A percentile compares a stretch with the other conserved stretches of the same genome.
Conservation (phyloP, 2,113 vertebrate genomes). For the Leptobrachium leishanense region DNA sequence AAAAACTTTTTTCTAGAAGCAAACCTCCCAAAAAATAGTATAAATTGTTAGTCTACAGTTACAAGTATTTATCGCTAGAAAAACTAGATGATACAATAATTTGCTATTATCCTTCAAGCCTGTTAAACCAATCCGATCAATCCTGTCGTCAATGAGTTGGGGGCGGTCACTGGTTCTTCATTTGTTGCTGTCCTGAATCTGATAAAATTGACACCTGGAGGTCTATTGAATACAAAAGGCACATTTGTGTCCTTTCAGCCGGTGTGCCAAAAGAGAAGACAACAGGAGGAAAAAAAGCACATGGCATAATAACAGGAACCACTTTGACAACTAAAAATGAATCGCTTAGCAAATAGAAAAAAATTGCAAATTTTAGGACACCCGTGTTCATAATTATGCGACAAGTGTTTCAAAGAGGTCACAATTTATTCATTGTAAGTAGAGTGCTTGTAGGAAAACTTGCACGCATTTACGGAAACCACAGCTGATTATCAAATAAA, state of each 20-base stretch:
- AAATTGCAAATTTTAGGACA: background rate
- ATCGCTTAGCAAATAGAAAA: background rate
- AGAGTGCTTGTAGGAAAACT: no score
- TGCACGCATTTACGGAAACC: no score
- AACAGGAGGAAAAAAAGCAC: background rate
- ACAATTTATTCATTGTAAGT: no score
- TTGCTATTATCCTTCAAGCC: background rate
- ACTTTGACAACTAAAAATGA: background rate
- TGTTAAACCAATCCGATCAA: background rate
- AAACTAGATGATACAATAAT: no score
- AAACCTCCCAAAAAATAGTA: no score
- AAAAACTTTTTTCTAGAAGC: no score
- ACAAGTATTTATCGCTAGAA: no score
- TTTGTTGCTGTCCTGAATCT: conserved; percentile 23
- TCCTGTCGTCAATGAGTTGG: conserved; percentile 11
- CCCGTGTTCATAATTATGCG: no score
- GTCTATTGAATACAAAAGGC: conserved; percentile 25
- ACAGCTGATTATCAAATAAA: no score
- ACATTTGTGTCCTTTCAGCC: conserved; percentile 18
- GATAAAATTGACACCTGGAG: conserved; percentile 16
- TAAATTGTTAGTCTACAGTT: no score
- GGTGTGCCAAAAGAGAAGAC: background rate
- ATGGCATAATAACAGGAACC: no score
- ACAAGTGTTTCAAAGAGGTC: no score
- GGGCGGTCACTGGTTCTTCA: conserved; percentile 2